A percentile compares a stretch with the other conserved stretches of the same genome.
These are phyloP conservation scores for Brassicogethes aeneus DNA, from an alignment of 2,888 invertebrate genomes.

Conservation along the genomic window DNA sequence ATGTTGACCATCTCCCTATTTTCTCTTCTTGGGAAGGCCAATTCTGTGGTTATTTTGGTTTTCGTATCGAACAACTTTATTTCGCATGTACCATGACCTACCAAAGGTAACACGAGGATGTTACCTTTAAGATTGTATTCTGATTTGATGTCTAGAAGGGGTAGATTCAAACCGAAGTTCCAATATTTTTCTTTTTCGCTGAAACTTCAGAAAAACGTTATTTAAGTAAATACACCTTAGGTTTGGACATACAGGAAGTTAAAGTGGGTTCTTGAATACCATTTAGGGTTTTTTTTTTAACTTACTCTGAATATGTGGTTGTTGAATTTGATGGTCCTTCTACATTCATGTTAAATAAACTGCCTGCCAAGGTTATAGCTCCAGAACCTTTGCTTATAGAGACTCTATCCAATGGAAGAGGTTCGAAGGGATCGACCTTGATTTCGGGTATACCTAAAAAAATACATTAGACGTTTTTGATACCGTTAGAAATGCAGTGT, in stretches of 20 bases:
- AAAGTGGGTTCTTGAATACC: too few species aligned
- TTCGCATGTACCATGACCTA: constrained; percentile 48
- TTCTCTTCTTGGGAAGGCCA: constrained; percentile 40
- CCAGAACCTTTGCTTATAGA: constrained; percentile 49
- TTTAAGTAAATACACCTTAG: too few species aligned
- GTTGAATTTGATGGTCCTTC: constrained; percentile 51
- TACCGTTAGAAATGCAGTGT: too few species aligned
- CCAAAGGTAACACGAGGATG: constrained; percentile 48
- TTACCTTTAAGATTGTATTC: constrained; percentile 51
- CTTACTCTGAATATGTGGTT: constrained; percentile 37
- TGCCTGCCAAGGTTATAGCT: constrained; percentile 45
- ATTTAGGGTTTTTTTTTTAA: not conserved
- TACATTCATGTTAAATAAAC: constrained; percentile 47
- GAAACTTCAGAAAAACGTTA: not conserved
- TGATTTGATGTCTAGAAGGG: constrained; percentile 46
- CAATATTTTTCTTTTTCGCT: constrained; percentile 22
- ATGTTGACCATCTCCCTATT: constrained; percentile 42
- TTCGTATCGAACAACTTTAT: constrained; percentile 46
- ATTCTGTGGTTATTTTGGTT: constrained; percentile 45
- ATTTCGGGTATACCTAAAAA: constrained; percentile 49
- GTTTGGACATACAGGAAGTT: too few species aligned
- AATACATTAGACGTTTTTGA: too few species aligned
- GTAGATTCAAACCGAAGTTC: constrained; percentile 48
- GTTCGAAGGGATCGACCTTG: constrained; percentile 49
- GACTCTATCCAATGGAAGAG: constrained; percentile 45